These are phyloP conservation scores for Hippolais icterina DNA, from an alignment of 2,113 vertebrate genomes.

Conservation along the genomic window DNA sequence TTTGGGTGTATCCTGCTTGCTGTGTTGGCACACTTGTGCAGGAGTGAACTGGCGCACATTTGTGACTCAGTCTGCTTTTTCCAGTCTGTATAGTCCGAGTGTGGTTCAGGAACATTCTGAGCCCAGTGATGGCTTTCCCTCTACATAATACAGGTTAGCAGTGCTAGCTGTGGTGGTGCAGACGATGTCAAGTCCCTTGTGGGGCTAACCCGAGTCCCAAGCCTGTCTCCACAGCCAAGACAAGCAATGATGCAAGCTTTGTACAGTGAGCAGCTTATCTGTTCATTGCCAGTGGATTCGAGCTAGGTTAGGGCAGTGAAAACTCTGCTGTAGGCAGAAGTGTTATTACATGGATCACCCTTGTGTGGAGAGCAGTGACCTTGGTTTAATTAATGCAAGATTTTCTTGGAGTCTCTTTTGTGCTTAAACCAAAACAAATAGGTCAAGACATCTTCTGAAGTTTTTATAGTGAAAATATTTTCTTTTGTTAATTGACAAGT, in stretches of 20 bases:
- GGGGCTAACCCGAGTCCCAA: not conserved
- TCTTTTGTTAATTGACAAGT: constrained; percentile 21
- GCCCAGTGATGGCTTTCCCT: not conserved
- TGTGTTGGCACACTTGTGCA: not conserved
- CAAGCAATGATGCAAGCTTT: not conserved
- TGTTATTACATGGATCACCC: not conserved
- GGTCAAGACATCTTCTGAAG: not conserved
- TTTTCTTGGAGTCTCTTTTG: not conserved
- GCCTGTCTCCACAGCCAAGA: not conserved
- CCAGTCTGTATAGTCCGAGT: not conserved
- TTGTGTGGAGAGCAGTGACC: not conserved
- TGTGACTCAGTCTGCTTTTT: not conserved
- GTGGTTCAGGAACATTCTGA: not conserved
- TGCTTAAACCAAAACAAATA: not conserved
- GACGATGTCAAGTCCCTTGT: not conserved
- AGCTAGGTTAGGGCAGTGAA: not conserved
- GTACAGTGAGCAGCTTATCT: not conserved
- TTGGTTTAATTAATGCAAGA: not conserved
- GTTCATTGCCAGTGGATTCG: fast-evolving
- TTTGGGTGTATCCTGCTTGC: not conserved
- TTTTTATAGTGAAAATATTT: constrained; percentile 1
- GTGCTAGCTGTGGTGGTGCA: not conserved
- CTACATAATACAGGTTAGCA: fast-evolving
- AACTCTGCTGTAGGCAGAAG: not conserved
- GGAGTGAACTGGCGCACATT: not conserved